Conservation (phyloP, 1,140 invertebrate species). For the Drepana arcuata region DNA sequence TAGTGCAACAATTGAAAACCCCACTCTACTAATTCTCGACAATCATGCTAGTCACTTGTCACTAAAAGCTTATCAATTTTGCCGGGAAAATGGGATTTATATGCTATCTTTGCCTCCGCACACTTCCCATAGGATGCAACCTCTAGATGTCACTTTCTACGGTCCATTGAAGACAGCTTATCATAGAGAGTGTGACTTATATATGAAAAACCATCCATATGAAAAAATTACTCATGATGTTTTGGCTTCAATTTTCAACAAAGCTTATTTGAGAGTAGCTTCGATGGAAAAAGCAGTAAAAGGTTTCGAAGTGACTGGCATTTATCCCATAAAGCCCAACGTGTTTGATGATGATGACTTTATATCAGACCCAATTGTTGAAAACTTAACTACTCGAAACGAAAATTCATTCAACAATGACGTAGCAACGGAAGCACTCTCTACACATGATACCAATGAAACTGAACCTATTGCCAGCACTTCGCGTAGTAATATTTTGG, state of each 20-base stretch:
- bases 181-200: not conserved
- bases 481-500: conserved; percentile 3
- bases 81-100: conserved; percentile 21
- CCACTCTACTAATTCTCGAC: conserved; percentile 30
- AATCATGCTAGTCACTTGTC: conserved; percentile 36
- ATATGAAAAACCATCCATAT: conserved; percentile 2
- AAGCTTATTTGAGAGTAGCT: conserved; percentile 1
- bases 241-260: not conserved
- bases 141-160: conserved; percentile 48
- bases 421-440: too few relatives aligned
- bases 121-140: conserved; percentile 53
- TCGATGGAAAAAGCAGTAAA: not conserved
- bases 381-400: not conserved
- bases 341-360: not conserved
- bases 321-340: conserved; percentile 3
- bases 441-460: not conserved
- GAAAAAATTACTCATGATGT: not conserved
- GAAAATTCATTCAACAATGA: not conserved
- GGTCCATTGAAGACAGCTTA: conserved; percentile 38
- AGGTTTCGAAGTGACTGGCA: conserved; percentile 3
- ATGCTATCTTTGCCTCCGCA: conserved; percentile 57
- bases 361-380: not conserved
- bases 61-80: conserved; percentile 25
- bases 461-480: not conserved
- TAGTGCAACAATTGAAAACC: conserved; percentile 9